Percentiles rank a stretch among this genome's conserved stretches.
These are phyloP conservation scores for Austrofundulus limnaeus DNA, from an alignment of 2,113 vertebrate genomes.

Conservation along the genomic window DNA sequence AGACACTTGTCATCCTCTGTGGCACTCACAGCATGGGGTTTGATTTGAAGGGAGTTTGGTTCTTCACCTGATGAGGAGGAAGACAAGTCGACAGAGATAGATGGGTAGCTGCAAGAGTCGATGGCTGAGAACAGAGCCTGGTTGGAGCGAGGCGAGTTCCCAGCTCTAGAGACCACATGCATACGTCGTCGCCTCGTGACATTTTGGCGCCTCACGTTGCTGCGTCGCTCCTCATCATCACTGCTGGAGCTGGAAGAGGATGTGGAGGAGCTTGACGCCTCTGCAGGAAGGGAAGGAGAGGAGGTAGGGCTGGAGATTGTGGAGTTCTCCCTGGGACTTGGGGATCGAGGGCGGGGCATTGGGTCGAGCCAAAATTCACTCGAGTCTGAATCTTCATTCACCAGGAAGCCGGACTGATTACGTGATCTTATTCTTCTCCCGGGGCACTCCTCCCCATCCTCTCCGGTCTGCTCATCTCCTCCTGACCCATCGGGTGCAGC, in stretches of 20 bases:
- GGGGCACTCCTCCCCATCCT: conserved; percentile 36
- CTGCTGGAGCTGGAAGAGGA: conserved; percentile 88
- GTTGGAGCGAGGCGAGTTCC: conserved; percentile 79
- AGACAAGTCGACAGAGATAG: conserved; percentile 89
- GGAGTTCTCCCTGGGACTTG: conserved; percentile 88
- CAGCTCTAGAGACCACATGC: conserved; percentile 73
- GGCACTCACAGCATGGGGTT: conserved; percentile 10
- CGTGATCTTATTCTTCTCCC: conserved; percentile 47
- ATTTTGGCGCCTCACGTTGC: conserved; percentile 83
- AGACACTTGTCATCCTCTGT: conserved; percentile 54
- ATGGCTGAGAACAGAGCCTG: conserved; percentile 82
- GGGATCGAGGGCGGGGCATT: conserved; percentile 90
- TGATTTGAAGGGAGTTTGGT: conserved; percentile 29
- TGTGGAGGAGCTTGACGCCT: conserved; percentile 84
- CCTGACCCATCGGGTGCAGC: conserved; percentile 70
- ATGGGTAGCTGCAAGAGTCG: conserved; percentile 92
- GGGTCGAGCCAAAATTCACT: conserved; percentile 86
- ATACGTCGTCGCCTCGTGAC: conserved; percentile 85
- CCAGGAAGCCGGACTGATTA: conserved; percentile 87
- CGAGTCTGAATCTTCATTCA: conserved; percentile 87
- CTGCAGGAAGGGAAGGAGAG: conserved; percentile 88
- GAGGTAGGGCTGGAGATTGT: conserved; percentile 78
- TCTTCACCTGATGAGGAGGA: conserved; percentile 82
- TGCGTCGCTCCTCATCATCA: conserved; percentile 81
- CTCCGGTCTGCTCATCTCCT: conserved; percentile 44